Evolutionary conservation across 2,797 vertebrate genomes (phyloP), one percentile per base, ranked within the genome.

Genomic region (Epinephelus malabaricus): DNA sequence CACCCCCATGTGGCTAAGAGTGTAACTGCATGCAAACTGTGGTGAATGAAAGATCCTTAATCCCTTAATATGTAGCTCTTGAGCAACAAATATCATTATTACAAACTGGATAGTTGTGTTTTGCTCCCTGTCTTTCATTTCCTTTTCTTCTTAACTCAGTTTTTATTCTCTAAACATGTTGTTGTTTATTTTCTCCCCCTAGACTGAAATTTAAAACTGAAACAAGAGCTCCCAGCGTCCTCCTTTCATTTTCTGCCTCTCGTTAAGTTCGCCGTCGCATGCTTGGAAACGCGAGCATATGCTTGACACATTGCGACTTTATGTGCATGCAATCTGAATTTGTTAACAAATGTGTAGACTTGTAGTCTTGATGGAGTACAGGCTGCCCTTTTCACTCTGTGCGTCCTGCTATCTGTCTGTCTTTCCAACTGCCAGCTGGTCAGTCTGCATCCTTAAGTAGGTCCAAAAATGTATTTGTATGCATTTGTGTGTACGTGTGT

Each of bases 1-100:
- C 90, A 54, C 90, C 87, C 53, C 77, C 88, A 55, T 85, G 92
- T 91, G 93, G 91, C 30, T 46, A 0, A 74, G 19, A 62, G n/a
- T 58, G 46, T 64, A 72, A 67, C 65, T 86, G 71, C 82, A 82
- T 55, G 50, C 40, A 60, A 27, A 21, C 49, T 58, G 38, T 12
- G 18, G 40, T 60, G 11, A 55, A 38, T 49, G 50, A 23, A 27
- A 45, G 21, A 61, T 30, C 43, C 51, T n/a, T 38, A 38, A 66
- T 58, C 40, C 30, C 34, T 7, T 23, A 7, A 47, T 60, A 47
- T 55, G 4, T 21, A 10, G 27, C 43, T 69, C 5, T 34, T 13
- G 69, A 73, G 46, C 38, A 50, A 60, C 6, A 79, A 43, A 64
- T 53, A 58, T 13, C 14, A 55, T 69, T 46, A 46, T 40, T n/a